phyloP scores from a whole-genome alignment of 2,797 vertebrate species.

The Alfaro cultratus region DNA sequence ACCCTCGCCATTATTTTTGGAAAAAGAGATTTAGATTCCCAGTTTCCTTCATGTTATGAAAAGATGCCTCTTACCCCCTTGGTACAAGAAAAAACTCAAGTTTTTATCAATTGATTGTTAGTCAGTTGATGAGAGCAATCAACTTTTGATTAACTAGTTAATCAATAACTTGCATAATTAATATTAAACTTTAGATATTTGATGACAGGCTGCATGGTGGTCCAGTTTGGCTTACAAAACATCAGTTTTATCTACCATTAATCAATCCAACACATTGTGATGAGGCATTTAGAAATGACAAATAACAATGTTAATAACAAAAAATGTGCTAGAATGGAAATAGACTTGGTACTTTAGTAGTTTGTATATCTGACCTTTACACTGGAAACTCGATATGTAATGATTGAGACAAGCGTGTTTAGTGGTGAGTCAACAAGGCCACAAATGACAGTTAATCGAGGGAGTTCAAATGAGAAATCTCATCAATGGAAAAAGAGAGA shows the following conservation, averaged over 20 bases:
- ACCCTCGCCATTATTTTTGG: no score
- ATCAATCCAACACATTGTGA: not conserved
- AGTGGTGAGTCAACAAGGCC: not conserved
- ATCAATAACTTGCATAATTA: not conserved
- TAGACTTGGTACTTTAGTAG: not conserved
- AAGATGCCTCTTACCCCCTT: no score
- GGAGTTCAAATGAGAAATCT: constrained; percentile 44
- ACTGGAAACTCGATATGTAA: not conserved
- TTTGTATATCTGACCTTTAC: not conserved
- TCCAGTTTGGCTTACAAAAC: not conserved
- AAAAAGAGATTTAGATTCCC: no score
- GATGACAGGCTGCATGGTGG: not conserved
- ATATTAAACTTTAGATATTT: not conserved
- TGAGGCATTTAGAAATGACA: not conserved
- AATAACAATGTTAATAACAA: not conserved
- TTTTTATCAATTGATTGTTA: no score
- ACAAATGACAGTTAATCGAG: constrained; percentile 45
- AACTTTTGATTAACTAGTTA: no score
- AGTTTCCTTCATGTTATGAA: no score
- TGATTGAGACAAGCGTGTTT: not conserved
- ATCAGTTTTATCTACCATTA: not conserved
- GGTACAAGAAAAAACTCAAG: no score
- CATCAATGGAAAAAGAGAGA: constrained; percentile 34
- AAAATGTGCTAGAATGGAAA: not conserved
- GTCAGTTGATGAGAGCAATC: no score